These are phyloP conservation scores for Pheosia gnoma DNA, from an alignment of 2,888 invertebrate species.

Conservation along the genomic window DNA sequence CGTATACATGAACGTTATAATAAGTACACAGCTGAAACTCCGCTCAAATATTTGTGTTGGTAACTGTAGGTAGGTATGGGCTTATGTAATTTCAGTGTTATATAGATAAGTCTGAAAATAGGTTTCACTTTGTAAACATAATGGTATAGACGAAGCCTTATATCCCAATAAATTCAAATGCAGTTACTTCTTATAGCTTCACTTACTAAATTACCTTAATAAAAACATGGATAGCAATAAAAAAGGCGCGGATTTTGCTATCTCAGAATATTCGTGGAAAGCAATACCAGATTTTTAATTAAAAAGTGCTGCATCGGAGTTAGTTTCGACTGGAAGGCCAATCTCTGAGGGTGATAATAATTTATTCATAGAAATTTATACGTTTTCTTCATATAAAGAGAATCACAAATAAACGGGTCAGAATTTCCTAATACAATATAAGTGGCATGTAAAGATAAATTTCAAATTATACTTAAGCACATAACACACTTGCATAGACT, in stretches of 20 bases:
- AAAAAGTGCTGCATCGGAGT: background rate
- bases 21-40: background rate
- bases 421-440: background rate
- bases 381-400: background rate
- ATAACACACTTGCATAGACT: too few relatives aligned
- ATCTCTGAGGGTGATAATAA: slow-evolving; percentile 3
- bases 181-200: too few relatives aligned
- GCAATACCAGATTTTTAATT: slow-evolving; percentile 6
- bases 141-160: too few relatives aligned
- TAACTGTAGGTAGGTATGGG: too few relatives aligned
- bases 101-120: too few relatives aligned
- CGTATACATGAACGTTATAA: background rate
- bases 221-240: background rate
- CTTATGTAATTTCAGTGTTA: too few relatives aligned
- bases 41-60: background rate
- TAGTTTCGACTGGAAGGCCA: background rate
- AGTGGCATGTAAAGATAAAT: background rate
- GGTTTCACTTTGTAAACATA: too few relatives aligned
- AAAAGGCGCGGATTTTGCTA: background rate
- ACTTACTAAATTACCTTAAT: background rate
- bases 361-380: slow-evolving; percentile 6
- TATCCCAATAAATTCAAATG: too few relatives aligned
- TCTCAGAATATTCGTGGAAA: background rate
- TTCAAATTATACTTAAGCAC: too few relatives aligned
- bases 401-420: background rate